phyloP scores from a whole-genome alignment of 2,113 vertebrate genomes.

The Chaetodon auriga region DNA sequence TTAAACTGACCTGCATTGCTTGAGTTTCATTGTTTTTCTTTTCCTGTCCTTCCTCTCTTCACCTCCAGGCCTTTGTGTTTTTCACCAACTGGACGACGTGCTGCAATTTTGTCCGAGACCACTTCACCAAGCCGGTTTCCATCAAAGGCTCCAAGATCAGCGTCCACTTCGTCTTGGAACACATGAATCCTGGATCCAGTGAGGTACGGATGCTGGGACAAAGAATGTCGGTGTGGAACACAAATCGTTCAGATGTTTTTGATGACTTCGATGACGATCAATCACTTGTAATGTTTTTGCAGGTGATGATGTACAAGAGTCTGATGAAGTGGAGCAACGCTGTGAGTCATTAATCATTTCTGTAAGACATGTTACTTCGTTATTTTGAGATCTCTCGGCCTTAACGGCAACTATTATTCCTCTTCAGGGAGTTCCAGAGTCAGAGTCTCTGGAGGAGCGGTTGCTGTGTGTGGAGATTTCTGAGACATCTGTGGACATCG shows the following conservation, averaged over 20 bases:
- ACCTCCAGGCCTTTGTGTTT: conserved; percentile 51
- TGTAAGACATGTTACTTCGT: too few relatives aligned
- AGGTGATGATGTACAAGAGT: conserved; percentile 42
- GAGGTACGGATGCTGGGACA: conserved; percentile 28
- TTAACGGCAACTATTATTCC: background rate
- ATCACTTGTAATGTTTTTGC: background rate
- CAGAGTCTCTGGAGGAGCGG: conserved; percentile 16
- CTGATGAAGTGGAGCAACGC: conserved; percentile 42
- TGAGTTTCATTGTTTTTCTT: background rate
- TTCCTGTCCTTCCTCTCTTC: background rate
- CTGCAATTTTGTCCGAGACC: background rate
- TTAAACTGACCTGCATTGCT: too few relatives aligned
- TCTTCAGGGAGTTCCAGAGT: conserved; percentile 21
- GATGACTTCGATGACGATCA: too few relatives aligned
- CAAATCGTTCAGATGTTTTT: too few relatives aligned
- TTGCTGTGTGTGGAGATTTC: conserved; percentile 37
- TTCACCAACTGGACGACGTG: background rate
- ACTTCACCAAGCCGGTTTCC: background rate
- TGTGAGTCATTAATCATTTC: conserved; percentile 29
- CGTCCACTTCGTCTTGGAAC: conserved; percentile 23
- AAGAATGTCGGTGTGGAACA: background rate
- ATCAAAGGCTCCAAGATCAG: background rate
- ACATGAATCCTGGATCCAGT: background rate
- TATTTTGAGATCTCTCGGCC: background rate
- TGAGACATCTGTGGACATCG: accelerated